Percentiles rank a stretch among this genome's conserved stretches.
Conservation (phyloP, 1,140 invertebrate genomes). For the Rhagoletis pomonella region DNA sequence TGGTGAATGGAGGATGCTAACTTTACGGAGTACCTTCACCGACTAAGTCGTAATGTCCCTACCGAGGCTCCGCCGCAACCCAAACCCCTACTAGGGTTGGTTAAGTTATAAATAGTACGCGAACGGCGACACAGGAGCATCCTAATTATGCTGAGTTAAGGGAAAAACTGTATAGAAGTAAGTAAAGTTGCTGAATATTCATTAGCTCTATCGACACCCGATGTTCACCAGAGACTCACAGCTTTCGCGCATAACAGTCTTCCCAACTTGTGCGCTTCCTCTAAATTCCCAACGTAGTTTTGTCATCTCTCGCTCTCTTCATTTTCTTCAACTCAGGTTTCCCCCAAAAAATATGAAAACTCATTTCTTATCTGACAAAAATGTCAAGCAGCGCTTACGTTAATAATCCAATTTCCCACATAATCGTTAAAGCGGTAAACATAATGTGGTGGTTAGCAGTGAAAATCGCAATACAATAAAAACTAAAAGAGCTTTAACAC, state of each 20-base stretch:
- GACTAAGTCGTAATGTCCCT: no score
- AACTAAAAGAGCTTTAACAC: not conserved
- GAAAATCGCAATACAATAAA: conserved; percentile 3
- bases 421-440: not conserved
- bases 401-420: conserved; percentile 52
- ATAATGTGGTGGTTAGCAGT: not conserved
- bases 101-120: no score
- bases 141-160: no score
- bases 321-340: not conserved
- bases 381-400: conserved; percentile 29
- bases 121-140: no score
- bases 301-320: not conserved
- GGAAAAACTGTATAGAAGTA: no score
- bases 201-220: not conserved
- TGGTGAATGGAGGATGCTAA: no score
- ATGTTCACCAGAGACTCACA: no score
- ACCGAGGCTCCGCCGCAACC: not conserved
- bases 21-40: no score
- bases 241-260: no score
- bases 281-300: no score
- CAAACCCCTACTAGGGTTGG: not conserved
- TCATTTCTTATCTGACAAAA: conserved; percentile 39
- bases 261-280: no score
- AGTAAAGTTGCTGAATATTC: no score
- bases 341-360: not conserved